A percentile compares a stretch with the other conserved stretches of the same genome.
Conservation (phyloP, 2,888 invertebrate species). For the Anoncus sp. region DNA sequence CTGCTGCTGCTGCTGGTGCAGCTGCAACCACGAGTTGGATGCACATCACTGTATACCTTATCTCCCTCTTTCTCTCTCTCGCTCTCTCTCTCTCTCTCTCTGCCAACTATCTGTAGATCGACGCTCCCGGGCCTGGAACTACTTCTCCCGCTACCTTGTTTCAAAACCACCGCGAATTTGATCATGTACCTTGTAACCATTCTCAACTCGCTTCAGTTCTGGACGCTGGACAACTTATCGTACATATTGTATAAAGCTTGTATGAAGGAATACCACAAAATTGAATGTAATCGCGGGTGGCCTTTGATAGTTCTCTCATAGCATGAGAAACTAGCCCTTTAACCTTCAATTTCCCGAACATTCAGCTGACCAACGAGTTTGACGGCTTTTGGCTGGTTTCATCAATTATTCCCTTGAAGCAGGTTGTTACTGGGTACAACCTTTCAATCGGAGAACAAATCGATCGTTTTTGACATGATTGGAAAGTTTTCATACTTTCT, state of each 20-base stretch:
- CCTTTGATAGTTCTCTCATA: background rate
- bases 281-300: background rate
- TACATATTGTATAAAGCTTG: background rate
- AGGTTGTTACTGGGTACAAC: too few relatives aligned
- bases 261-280: background rate
- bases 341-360: background rate
- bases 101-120: background rate
- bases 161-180: slow-evolving; percentile 36
- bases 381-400: background rate
- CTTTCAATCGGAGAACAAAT: too few relatives aligned
- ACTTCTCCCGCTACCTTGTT: slow-evolving; percentile 4
- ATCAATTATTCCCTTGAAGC: too few relatives aligned
- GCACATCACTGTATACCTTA: slow-evolving; percentile 22
- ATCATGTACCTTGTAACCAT: slow-evolving; percentile 29
- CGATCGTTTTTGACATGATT: too few relatives aligned
- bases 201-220: slow-evolving; percentile 15
- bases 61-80: background rate
- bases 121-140: slow-evolving; percentile 17
- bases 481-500: too few relatives aligned
- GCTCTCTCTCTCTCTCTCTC: slow-evolving; percentile 2
- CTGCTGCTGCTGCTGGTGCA: slow-evolving; percentile 32
- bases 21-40: slow-evolving; percentile 25
- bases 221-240: background rate
- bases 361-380: background rate
- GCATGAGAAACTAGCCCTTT: background rate